phyloP scores from a whole-genome alignment of 2,113 vertebrate genomes.

The Tylochromis polylepis region DNA sequence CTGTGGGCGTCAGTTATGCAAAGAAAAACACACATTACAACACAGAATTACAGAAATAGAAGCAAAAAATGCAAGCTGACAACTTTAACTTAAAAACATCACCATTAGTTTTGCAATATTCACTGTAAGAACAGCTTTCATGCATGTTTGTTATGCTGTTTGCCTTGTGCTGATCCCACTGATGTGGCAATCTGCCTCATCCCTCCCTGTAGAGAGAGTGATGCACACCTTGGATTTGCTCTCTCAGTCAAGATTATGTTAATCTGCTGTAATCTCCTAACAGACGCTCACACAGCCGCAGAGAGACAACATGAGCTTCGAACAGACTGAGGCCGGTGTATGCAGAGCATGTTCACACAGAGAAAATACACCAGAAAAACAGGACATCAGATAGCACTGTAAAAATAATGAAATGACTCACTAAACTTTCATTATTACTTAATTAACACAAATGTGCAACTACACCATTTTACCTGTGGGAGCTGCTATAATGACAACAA shows the following conservation, averaged over 20 bases:
- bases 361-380: neutral
- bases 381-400: neutral
- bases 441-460: neutral
- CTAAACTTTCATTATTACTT: neutral
- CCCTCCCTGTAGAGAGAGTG: conserved; percentile 45
- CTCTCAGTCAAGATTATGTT: conserved; percentile 59
- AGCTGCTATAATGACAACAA: neutral
- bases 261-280: conserved; percentile 65
- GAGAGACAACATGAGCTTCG: neutral
- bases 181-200: neutral
- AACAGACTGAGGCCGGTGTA: neutral
- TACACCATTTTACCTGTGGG: neutral
- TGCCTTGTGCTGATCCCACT: neutral
- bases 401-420: neutral
- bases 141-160: neutral
- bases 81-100: neutral
- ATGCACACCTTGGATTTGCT: conserved; percentile 59
- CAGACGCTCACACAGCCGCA: conserved; percentile 9
- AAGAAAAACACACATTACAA: neutral
- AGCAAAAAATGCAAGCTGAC: neutral
- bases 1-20: neutral
- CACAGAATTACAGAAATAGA: neutral
- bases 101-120: neutral
- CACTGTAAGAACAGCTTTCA: neutral
- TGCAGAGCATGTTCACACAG: neutral